Evolutionary conservation across 2,888 invertebrate genomes (phyloP).

Genomic region (Cantharis lateralis): DNA sequence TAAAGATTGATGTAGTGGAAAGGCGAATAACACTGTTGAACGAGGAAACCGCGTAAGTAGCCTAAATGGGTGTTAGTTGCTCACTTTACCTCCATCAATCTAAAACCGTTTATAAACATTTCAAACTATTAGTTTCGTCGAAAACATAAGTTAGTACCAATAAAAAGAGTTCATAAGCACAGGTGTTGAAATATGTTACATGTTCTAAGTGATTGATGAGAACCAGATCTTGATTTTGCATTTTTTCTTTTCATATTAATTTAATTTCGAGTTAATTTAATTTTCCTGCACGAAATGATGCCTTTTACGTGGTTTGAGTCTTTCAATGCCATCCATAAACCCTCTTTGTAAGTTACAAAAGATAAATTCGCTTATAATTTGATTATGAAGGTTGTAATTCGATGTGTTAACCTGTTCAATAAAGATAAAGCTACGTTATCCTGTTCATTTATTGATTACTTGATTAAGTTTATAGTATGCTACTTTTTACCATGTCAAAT

Average conservation of each 20-base stretch:
- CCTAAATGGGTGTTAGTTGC: background rate
- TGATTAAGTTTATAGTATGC: background rate
- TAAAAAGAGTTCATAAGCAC: background rate
- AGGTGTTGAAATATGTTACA: background rate
- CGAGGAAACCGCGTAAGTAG: background rate
- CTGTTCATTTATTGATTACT: background rate
- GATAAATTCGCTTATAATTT: background rate
- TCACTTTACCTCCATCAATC: background rate
- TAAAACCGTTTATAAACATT: background rate
- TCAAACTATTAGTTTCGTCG: background rate
- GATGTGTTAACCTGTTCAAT: background rate
- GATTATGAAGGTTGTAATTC: background rate
- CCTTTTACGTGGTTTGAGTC: background rate
- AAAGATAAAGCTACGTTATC: background rate
- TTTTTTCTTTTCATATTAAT: background rate
- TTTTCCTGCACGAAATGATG: background rate
- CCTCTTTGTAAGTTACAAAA: background rate
- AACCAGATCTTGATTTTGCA: background rate
- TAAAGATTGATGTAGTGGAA: background rate
- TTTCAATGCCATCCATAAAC: background rate
- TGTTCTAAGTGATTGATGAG: background rate
- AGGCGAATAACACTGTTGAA: too few species aligned
- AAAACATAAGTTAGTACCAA: background rate
- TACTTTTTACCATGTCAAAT: background rate
- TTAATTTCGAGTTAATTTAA: background rate